Evolutionary conservation across 1,140 invertebrate genomes (phyloP), one percentile per base, ranked within the genome.

Genomic region (Odontomachus brunneus): DNA sequence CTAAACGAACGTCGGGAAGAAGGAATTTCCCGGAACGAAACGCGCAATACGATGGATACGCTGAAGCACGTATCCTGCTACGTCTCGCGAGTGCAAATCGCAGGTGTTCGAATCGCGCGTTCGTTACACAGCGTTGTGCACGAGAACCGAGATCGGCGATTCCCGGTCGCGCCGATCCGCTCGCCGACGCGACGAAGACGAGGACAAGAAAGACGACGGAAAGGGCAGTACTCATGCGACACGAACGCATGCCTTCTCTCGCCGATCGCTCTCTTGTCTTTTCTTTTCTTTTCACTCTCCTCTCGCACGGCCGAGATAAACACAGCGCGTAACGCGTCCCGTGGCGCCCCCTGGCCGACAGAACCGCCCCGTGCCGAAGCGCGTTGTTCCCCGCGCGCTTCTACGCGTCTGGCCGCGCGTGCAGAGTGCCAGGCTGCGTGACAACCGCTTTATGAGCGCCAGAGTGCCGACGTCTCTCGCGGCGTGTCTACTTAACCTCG

Each of bases 331-430:
- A 85, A 63, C 84, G 51, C 48, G 78, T 67, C 71, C 62, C 19
- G 89, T 90, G 87, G 90, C 89, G 86, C 89, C 89, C 84, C 82
- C 89, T 90, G 87, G 81, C 83, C 26, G 59, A 66, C 51, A 69
- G 82, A 85, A 81, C 66, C 75, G 78, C 67, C 84, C 71, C 22
- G 75, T 63, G 81, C 84, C 57, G 51, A 55, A 69, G 44, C 86
- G 80, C 51, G 83, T 65, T 33, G 29, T 33, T 82, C 62, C 48
- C 19, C 62, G 44, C 29, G 44, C 55, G 67, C 83, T 60, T 53
- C 65, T 33, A 53, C 53, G 53, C 66, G 67, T 66, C 12, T 63
- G 29, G 9, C 59, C 24, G 69, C 60, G 57, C 78, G 49, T 67
- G 65, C 65, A 26, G 84, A 90, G 76, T 84, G n/a, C 15, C 73